These are phyloP conservation scores for Marasmarcha lunaedactyla DNA, from an alignment of 2,888 invertebrate species.

Conservation along the genomic window DNA sequence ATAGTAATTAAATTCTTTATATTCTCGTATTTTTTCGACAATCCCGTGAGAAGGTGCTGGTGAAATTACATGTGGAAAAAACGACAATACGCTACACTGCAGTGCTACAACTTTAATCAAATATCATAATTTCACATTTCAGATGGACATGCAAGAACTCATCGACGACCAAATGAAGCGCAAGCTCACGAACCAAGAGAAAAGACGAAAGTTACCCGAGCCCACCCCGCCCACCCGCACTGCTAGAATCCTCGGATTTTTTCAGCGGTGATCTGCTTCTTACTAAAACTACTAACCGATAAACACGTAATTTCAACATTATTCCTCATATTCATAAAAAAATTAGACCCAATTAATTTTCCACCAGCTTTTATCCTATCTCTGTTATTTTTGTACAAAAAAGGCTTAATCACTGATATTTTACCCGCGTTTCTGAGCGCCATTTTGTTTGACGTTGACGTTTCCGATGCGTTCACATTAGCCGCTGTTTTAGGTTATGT, in stretches of 20 bases:
- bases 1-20: too few relatives aligned
- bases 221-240: slow-evolving; percentile 45
- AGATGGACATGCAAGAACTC: slow-evolving; percentile 96
- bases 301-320: slow-evolving; percentile 32
- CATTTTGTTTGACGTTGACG: slow-evolving; percentile 27
- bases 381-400: slow-evolving; percentile 32
- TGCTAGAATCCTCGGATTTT: slow-evolving; percentile 57
- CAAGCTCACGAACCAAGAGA: slow-evolving; percentile 79
- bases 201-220: slow-evolving; percentile 57
- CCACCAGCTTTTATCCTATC: slow-evolving; percentile 27
- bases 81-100: too few relatives aligned
- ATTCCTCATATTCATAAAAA: slow-evolving; percentile 33
- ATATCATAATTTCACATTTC: slow-evolving; percentile 24
- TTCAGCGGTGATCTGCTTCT: slow-evolving; percentile 63
- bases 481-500: slow-evolving; percentile 32
- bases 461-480: slow-evolving; percentile 24
- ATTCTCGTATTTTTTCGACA: too few relatives aligned
- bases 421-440: slow-evolving; percentile 26
- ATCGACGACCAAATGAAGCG: slow-evolving; percentile 91
- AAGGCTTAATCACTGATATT: slow-evolving; percentile 17
- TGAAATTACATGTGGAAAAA: too few relatives aligned
- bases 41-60: too few relatives aligned
- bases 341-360: slow-evolving; percentile 30
- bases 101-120: too few relatives aligned
- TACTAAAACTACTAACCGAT: slow-evolving; percentile 18